Base-by-base conservation (phyloP, 2,888 invertebrate species). In the Pyrocoelia pectoralis region DNA sequence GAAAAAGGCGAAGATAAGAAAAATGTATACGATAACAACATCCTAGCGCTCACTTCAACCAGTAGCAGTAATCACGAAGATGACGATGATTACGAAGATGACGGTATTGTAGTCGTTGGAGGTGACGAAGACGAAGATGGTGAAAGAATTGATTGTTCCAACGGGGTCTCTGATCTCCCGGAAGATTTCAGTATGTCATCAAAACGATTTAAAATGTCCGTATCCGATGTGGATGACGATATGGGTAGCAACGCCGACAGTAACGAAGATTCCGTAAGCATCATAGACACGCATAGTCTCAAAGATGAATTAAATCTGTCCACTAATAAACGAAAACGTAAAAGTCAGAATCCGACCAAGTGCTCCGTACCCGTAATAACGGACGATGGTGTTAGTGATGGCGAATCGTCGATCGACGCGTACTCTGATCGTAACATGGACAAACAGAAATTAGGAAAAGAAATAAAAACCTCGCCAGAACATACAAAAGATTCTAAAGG, bases 311-410 rank as follows among this genome's bases (percentile, higher is more conserved):
- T 79, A 46, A 84, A 83, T 66, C 83, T 85, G 19, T 86, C 87
- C 73, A 86, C 89, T n/a, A 88, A 86, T 74, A 91, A 91, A 76
- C 85, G 94, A 57, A 96, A 96, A 80, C 85, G 95, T 19, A 96
- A 96, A 82, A 94, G 90, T 73, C 89, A 93, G 72, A 95, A 95
- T 78, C 95, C 95, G 0, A 93, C 91, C 1, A 87, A 92, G 67
- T 89, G 93, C 76, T 88, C 92, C n/a, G 81, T 87, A 50, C 83
- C 86, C 18, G 78, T 82, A 38, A 81, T 83, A 63, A 82, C 83
- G 58, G 85, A 86, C 46, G 84, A 86, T 56, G 84, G 85, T 57
- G 75, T 72, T 40, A 87, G 87, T 46, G 88, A 88, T 71, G 86
- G 86, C 10, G 87, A 87, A 69, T 87, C 87, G 6, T 87, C 87